Evolutionary conservation across 2,113 vertebrate species (phyloP), one percentile per base, ranked within the genome.

Genomic region (Sterna hirundo): DNA sequence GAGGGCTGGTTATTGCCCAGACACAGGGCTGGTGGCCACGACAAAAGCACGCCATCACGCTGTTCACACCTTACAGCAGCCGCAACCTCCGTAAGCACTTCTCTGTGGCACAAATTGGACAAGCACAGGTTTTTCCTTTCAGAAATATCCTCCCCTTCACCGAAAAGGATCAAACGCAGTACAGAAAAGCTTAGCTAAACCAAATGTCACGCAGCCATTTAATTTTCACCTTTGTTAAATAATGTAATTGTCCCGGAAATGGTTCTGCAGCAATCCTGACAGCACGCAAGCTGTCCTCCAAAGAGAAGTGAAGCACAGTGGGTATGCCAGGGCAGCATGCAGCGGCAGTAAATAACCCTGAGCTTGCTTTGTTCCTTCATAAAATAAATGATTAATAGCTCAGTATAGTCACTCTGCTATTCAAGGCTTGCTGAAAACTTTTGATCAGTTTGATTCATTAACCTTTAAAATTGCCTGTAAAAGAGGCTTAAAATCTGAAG

Each of bases 321-420:
- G 89, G 96, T 82, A 89, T 71, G 84, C 93, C 18, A 68, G 87
- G 96, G 94, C 95, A 95, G 96, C 96, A 92, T 57, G 93, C 85
- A 68, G 91, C 23, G 2, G 34, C 88, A 89, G 86, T 71, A 93
- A 96, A 93, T 70, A 88, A 88, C 90, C 78, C 71, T 19, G 15
- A 80, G 78, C 54, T 51, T 49, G 85, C 94, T 95, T 95, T 95
- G 87, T 96, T 97, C 90, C 79, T 91, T 79, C 90, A 76, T 15
- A 69, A 96, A 96, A 96, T 97, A 72, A 97, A 97, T 96, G 61
- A 97, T 97, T 96, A 80, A 97, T 96, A 85, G 84, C 93, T 70
- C 82, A 61, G 89, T 34, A 71, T 15, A 85, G 88, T 38, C 70
- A 54, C 58, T 11, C 81, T 89, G 76, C 76, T 83, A 15, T 62